These are phyloP conservation scores for Thomomys bottae DNA, from an alignment of 2,113 vertebrate species.

Conservation along the genomic window DNA sequence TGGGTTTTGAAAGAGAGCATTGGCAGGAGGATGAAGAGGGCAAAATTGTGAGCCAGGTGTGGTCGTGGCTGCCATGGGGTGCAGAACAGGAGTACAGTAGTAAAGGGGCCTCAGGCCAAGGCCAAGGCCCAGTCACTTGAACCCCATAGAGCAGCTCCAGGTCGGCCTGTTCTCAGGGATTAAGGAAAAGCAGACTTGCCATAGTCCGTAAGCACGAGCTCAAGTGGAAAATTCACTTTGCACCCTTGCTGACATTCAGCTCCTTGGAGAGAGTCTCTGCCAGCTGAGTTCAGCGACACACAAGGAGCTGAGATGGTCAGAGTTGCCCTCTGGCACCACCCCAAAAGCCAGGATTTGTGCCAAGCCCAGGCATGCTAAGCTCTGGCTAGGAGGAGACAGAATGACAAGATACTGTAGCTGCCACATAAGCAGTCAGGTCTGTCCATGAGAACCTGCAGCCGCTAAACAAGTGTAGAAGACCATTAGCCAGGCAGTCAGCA, in stretches of 20 bases:
- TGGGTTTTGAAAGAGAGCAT: not conserved
- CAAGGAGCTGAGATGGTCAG: not conserved
- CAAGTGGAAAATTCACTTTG: conserved; percentile 45
- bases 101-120: not conserved
- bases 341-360: not conserved
- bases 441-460: not conserved
- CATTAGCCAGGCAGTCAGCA: not conserved
- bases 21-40: not conserved
- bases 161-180: not conserved
- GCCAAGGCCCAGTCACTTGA: not conserved
- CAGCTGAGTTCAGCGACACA: not conserved
- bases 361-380: not conserved
- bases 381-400: not conserved
- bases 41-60: not conserved
- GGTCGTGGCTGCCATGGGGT: not conserved
- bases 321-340: not conserved
- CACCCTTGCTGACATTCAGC: not conserved
- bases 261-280: not conserved
- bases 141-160: not conserved
- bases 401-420: not conserved
- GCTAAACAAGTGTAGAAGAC: not conserved
- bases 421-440: not conserved
- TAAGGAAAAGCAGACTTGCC: not conserved
- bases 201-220: not conserved
- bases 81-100: not conserved